phyloP scores from a whole-genome alignment of 1,140 invertebrate species.

The Cepaea nemoralis region DNA sequence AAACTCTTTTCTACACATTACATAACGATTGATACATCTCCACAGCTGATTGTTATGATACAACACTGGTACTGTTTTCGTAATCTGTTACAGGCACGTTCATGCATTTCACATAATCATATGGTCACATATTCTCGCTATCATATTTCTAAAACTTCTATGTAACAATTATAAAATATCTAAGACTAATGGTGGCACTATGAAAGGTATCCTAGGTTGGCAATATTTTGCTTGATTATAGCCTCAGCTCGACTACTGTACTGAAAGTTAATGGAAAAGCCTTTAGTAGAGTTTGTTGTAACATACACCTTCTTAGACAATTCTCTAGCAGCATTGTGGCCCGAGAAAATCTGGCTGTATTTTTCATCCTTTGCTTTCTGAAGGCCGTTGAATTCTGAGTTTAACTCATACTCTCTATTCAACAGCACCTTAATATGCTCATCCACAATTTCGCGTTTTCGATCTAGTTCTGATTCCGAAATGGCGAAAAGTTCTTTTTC shows the following conservation, averaged over 20 bases:
- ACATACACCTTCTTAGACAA: conserved; percentile 56
- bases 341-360: conserved; percentile 63
- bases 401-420: conserved; percentile 52
- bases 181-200: no score
- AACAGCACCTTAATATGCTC: conserved; percentile 53
- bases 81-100: no score
- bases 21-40: no score
- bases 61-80: no score
- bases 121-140: no score
- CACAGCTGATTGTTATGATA: no score
- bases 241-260: conserved; percentile 61
- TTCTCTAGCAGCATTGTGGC: conserved; percentile 62
- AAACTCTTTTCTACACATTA: no score
- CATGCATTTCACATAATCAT: no score
- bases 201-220: conserved; percentile 60
- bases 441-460: conserved; percentile 55
- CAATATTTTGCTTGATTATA: conserved; percentile 54
- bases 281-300: conserved; percentile 54
- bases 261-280: conserved; percentile 63
- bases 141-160: no score
- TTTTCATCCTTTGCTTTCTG: conserved; percentile 58
- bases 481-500: conserved; percentile 61
- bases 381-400: conserved; percentile 54
- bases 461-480: conserved; percentile 61
- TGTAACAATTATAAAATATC: no score